Evolutionary conservation across 2,888 invertebrate genomes (phyloP), one percentile per base, ranked within the genome.

Genomic region (Chalcis sispes): DNA sequence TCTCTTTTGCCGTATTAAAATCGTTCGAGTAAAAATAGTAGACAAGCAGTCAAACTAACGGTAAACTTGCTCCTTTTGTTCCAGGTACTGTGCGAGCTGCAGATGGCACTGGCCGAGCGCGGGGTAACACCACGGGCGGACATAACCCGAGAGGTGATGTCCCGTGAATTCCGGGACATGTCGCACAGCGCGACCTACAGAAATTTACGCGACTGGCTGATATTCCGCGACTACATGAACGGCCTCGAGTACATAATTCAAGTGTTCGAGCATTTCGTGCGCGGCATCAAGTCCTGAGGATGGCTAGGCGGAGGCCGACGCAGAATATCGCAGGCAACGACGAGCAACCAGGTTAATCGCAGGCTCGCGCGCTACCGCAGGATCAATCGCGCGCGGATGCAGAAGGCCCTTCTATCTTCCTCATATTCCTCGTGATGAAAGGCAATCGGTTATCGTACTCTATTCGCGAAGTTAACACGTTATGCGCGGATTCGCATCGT

Each of bases 31-130:
- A n/a, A n/a, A n/a, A n/a, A n/a, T n/a, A n/a, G n/a, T n/a, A n/a
- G n/a, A n/a, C n/a, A n/a, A n/a, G n/a, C n/a, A n/a, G n/a, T n/a
- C n/a, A n/a, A 20, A 18, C 15, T 23, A 36, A 36, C 4, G 18
- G 10, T 52, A n/a, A 8, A 23, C 25, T 27, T 15, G 40, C 10
- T 40, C 13, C 25, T 32, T 10, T 52, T 77, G 73, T 84, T 82
- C 13, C 88, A 90, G 89, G 91, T 95, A 2, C 90, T 95, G 64
- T 94, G 94, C 86, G 92, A 93, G 86, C 90, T 95, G 67, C 92
- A 92, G 88, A 91, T 92, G 85, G 90, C 90, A 80, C 75, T 91
- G 85, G 89, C 90, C 5, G 88, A 89, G 70, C 87, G 86, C 3
- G 84, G 83, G 2, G 83, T 86, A 7, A 75, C 80, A 7, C 80